phyloP scores from a whole-genome alignment of 2,888 invertebrate genomes.

The Stegana nigrithorax region DNA sequence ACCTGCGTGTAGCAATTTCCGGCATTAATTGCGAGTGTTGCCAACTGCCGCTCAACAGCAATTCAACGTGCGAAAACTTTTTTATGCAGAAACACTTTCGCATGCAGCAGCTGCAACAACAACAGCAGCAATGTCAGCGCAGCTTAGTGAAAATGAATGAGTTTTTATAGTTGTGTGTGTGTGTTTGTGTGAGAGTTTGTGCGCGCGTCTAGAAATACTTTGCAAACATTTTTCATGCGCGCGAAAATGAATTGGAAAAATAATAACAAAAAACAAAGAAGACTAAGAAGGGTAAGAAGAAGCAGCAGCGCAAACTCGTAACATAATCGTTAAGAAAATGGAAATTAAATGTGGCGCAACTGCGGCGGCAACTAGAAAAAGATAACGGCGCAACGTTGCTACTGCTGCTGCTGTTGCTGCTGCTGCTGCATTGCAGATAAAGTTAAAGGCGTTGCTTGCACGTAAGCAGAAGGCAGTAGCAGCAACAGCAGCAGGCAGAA shows the following conservation, averaged over 20 bases:
- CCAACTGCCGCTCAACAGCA: background rate
- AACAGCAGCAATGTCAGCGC: background rate
- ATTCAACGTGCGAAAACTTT: constrained; percentile 7
- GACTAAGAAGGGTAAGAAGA: constrained; percentile 7
- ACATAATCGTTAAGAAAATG: constrained; percentile 47
- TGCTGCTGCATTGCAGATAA: constrained; percentile 54
- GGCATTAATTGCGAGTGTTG: constrained; percentile 15
- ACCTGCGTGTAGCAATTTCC: constrained; percentile 5
- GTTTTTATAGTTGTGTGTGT: too few species aligned
- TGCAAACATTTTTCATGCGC: background rate
- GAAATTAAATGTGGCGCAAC: constrained; percentile 42
- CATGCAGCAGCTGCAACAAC: background rate
- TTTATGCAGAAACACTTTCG: background rate
- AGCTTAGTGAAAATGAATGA: background rate
- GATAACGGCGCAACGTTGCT: too few species aligned
- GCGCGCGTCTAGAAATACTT: too few species aligned
- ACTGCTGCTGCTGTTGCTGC: background rate
- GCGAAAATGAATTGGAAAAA: constrained; percentile 1
- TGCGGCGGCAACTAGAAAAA: too few species aligned
- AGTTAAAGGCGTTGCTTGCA: background rate
- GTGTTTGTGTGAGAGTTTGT: too few species aligned
- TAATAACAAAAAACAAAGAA: background rate
- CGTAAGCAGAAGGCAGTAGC: background rate
- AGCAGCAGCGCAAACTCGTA: constrained; percentile 38
- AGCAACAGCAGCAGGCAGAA: constrained; percentile 38